A percentile compares a stretch with the other conserved stretches of the same genome.
Evolutionary conservation across 2,113 vertebrate species (phyloP).

Genomic region (Todiramphus saurophagus): DNA sequence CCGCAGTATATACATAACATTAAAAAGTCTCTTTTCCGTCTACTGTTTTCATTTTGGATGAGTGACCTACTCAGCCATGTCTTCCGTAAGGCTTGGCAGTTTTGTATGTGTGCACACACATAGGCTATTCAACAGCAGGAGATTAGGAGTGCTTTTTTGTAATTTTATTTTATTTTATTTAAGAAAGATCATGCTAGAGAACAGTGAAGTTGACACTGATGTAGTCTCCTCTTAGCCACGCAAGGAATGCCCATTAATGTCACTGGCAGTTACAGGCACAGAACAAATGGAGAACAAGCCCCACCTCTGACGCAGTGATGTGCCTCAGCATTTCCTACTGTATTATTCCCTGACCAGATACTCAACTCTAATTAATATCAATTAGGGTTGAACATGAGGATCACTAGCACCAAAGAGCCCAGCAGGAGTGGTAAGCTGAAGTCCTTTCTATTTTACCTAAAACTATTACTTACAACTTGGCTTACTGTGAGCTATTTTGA

Average conservation of each 20-base stretch:
- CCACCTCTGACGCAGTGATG: conserved; percentile 20
- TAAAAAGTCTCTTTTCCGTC: background rate
- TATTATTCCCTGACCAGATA: background rate
- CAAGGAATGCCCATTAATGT: conserved; percentile 64
- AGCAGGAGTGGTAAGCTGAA: background rate
- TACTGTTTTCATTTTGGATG: background rate
- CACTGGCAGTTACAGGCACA: conserved; percentile 45
- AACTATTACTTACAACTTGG: conserved; percentile 42
- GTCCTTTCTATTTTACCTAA: conserved; percentile 18
- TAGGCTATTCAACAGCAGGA: background rate
- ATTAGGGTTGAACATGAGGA: background rate
- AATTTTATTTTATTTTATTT: background rate
- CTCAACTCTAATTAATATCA: background rate
- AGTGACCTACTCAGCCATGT: background rate
- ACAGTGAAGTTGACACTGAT: background rate
- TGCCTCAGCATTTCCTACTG: background rate
- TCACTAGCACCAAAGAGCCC: background rate
- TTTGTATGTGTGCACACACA: background rate
- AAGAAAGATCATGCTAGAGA: background rate
- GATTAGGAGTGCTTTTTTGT: background rate
- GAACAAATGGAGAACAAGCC: conserved; percentile 52
- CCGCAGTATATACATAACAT: background rate
- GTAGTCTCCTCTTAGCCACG: conserved; percentile 32
- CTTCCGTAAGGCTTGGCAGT: background rate
- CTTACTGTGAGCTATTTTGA: conserved; percentile 19